Conservation (phyloP, 2,113 vertebrate species). For the Carlito syrichta region DNA sequence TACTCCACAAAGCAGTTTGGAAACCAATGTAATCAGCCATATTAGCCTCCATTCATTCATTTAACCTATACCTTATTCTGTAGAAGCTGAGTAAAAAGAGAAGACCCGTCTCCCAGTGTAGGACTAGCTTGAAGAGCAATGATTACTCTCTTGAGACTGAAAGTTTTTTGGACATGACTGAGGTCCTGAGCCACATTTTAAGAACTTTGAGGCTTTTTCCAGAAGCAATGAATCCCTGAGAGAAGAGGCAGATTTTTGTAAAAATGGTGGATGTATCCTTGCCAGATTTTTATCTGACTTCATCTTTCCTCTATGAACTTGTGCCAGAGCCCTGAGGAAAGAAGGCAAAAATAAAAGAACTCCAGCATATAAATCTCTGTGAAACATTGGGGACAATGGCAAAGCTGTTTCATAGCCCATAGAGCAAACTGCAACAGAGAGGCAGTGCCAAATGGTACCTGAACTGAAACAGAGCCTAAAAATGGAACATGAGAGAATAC, state of each 20-base stretch:
- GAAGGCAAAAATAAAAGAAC: not conserved
- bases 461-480: not conserved
- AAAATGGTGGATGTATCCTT: not conserved
- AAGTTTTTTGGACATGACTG: not conserved
- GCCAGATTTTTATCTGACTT: not conserved
- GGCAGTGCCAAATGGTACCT: not conserved
- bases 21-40: not conserved
- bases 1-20: not conserved
- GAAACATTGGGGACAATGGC: not conserved
- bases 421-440: not conserved
- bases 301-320: not conserved
- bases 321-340: not conserved
- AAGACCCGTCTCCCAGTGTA: not conserved
- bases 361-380: not conserved
- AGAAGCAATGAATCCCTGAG: not conserved
- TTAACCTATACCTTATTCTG: not conserved
- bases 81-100: not conserved
- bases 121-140: not conserved
- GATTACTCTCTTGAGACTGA: not conserved
- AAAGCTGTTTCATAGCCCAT: not conserved
- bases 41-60: not conserved
- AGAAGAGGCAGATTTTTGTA: not conserved
- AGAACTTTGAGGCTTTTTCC: not conserved
- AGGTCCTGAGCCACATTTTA: not conserved
- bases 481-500: not conserved